Percentiles rank a stretch among this genome's conserved stretches.
These are phyloP conservation scores for Emydura subglobosa DNA, from an alignment of 2,113 vertebrate species.

Conservation along the genomic window DNA sequence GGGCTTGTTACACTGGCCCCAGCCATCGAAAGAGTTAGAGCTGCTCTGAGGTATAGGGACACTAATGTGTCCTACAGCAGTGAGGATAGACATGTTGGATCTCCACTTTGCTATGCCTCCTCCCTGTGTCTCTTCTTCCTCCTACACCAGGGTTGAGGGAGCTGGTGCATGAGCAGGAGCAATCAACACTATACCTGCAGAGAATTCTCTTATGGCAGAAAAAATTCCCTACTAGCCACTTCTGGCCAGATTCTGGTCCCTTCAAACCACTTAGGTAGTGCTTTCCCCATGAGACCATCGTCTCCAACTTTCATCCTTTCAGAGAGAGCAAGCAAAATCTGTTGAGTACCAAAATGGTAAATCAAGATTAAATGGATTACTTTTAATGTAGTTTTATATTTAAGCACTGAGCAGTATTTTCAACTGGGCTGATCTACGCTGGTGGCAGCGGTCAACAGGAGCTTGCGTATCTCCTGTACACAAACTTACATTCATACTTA, in stretches of 20 bases:
- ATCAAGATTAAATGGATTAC: fast-evolving
- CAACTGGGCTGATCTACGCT: too few species aligned
- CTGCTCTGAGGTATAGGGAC: neutral
- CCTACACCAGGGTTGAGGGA: too few species aligned
- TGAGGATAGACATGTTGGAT: neutral
- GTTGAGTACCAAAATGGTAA: neutral
- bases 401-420: neutral
- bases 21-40: neutral
- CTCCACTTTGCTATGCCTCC: neutral
- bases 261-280: neutral
- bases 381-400: neutral
- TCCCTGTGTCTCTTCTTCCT: too few species aligned
- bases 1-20: neutral
- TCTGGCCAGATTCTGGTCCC: neutral
- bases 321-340: neutral
- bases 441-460: too few species aligned
- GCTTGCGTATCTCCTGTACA: too few species aligned
- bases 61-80: neutral
- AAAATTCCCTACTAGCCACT: neutral
- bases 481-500: too few species aligned
- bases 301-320: neutral
- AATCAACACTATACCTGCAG: too few species aligned
- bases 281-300: fast-evolving
- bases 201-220: too few species aligned
- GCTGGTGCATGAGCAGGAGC: too few species aligned